Conservation (phyloP, 1,140 invertebrate species). For the Eufriesea mexicana region DNA sequence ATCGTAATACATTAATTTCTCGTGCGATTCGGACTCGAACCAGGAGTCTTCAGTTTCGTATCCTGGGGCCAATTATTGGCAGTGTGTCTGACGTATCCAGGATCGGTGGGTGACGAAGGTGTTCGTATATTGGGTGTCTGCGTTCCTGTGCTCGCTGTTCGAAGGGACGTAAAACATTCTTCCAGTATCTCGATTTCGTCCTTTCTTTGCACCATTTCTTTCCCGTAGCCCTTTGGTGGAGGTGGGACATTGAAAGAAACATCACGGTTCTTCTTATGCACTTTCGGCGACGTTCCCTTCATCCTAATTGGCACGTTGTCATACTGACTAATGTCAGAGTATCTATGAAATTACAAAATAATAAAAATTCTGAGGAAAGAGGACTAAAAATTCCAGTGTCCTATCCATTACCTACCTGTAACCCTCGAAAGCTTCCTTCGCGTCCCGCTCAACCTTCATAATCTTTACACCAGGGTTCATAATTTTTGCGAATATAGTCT, state of each 20-base stretch:
- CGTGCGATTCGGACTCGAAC: conserved; percentile 84
- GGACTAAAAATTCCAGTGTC: conserved; percentile 18
- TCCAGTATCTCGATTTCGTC: conserved; percentile 80
- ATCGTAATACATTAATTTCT: conserved; percentile 40
- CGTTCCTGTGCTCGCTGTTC: conserved; percentile 81
- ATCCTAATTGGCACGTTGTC: conserved; percentile 80
- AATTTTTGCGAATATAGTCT: conserved; percentile 74
- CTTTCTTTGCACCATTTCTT: conserved; percentile 59
- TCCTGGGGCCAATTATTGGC: conserved; percentile 86
- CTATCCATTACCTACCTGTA: conserved; percentile 71
- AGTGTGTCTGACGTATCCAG: conserved; percentile 87
- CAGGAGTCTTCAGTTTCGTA: conserved; percentile 82
- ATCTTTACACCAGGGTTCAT: conserved; percentile 80
- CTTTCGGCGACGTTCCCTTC: conserved; percentile 72
- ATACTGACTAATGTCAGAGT: conserved; percentile 80
- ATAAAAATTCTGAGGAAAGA: background rate
- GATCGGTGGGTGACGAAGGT: conserved; percentile 85
- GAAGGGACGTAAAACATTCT: conserved; percentile 79
- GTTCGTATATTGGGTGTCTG: conserved; percentile 65
- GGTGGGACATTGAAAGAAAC: conserved; percentile 75
- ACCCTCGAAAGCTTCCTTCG: conserved; percentile 73
- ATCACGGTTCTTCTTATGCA: conserved; percentile 76
- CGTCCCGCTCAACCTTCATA: conserved; percentile 78
- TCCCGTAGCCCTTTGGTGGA: conserved; percentile 67
- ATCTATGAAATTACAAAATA: conserved; percentile 58